Base-by-base conservation (phyloP, 2,797 vertebrate species). In the Paguma larvata region DNA sequence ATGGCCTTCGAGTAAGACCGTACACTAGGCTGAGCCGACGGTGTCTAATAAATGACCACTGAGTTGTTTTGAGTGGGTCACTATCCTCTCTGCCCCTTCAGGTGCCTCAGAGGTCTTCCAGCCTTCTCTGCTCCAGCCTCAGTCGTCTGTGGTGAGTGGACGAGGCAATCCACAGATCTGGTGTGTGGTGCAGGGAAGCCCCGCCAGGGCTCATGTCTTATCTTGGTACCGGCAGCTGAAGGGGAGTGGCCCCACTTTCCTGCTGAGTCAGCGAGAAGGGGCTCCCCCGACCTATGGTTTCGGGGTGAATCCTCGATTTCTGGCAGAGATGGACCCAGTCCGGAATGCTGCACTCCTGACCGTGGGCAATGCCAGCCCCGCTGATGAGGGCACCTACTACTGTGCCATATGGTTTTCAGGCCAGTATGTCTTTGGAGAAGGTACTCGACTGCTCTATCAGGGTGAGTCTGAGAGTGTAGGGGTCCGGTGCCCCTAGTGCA, bases 401-500 rank as follows among this genome's bases (percentile, higher is more conserved):
- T 96, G 96, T 41, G 84, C 92, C 32, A 34, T 95, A 30, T 96
- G 97, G 95, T 86, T 94, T 56, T 68, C 94, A 15, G 93, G 80
- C 82, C 92, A 75, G 23, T 97, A 41, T 63, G 53, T 96, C 89
- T 94, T 97, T 82, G 97, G 96, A 53, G 94, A 96, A 63, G 96
- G 94, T 23, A 96, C 95, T 30, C 19, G 5, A 16, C 34, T 97
- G 46, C 46, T 87, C 53, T 85, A 82, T 16, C 75, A 90, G 23
- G 91, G 97, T 97, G 89, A 95, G 91, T 46, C 51, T 9, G 3
- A 38, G 48, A 18, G 46, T n/a, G 21, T 6, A 5, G 21, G 48
- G 41, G 6, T n/a, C 14, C 3, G 32, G 38, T 41, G 12, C 15
- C 34, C 8, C 16, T 34, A 18, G 34, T 32, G 38, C 51, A 65